Evolutionary conservation across 1,140 invertebrate genomes (phyloP).

Genomic region (Gonatopus flavifemur): DNA sequence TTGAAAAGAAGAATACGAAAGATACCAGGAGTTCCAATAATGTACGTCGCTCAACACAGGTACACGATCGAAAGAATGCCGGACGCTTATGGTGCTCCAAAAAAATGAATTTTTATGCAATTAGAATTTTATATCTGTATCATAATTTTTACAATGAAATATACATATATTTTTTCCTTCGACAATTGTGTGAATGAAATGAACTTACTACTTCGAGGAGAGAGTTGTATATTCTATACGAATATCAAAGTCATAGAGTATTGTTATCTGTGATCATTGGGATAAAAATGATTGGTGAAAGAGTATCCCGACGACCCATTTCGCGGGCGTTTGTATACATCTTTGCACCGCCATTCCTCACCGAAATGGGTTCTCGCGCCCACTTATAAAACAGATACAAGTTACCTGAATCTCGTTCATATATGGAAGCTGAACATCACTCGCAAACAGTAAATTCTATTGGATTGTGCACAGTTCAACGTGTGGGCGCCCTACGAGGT

Average conservation of each 20-base stretch:
- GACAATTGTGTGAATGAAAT: not conserved
- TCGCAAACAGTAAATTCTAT: conserved; percentile 22
- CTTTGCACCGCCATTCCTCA: conserved; percentile 6
- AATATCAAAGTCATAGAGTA: too few relatives aligned
- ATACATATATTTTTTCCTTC: not conserved
- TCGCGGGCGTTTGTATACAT: conserved; percentile 12
- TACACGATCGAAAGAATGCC: conserved; percentile 98
- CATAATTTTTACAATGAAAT: too few relatives aligned
- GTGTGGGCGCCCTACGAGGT: conserved; percentile 14
- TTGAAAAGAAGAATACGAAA: conserved; percentile 94
- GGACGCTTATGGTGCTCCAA: conserved; percentile 93
- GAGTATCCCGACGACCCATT: conserved; percentile 15
- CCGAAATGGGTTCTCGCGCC: conserved; percentile 16
- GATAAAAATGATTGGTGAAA: too few relatives aligned
- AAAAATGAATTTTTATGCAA: conserved; percentile 45
- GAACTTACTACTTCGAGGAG: not conserved
- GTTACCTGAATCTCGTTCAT: conserved; percentile 13
- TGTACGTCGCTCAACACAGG: conserved; percentile 92
- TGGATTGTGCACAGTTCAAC: conserved; percentile 1
- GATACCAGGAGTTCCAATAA: conserved; percentile 98
- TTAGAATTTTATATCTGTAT: too few relatives aligned
- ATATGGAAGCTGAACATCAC: conserved; percentile 12
- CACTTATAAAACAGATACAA: conserved; percentile 16
- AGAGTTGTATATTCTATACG: too few relatives aligned
- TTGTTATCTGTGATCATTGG: too few relatives aligned